These are phyloP conservation scores for Oenanthe oenanthe DNA, from an alignment of 2,113 vertebrate species.

Conservation along the genomic window DNA sequence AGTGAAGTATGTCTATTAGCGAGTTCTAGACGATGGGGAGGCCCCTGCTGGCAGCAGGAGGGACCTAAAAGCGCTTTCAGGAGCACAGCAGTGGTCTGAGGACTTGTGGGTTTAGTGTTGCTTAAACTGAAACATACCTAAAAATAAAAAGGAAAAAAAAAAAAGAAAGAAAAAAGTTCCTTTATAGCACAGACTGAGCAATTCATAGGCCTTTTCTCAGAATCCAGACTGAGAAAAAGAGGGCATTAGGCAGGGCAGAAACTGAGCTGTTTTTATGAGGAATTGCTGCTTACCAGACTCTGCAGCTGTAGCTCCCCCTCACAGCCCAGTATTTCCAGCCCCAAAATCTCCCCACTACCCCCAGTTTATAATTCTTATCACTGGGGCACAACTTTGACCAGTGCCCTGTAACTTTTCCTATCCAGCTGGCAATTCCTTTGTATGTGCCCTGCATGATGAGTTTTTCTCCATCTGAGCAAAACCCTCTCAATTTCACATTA, in stretches of 20 bases:
- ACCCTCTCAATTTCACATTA: background rate
- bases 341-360: background rate
- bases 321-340: background rate
- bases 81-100: background rate
- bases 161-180: background rate
- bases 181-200: background rate
- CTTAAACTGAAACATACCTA: background rate
- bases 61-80: background rate
- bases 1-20: background rate
- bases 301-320: background rate
- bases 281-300: background rate
- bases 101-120: background rate
- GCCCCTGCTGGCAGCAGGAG: background rate
- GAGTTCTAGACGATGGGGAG: background rate
- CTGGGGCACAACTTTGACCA: background rate
- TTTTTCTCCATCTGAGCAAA: background rate
- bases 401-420: background rate
- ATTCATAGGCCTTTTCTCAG: background rate
- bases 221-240: background rate
- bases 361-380: background rate
- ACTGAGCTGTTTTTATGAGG: background rate
- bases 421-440: background rate
- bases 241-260: background rate
- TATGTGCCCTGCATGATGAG: background rate
- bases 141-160: background rate